Evolutionary conservation across 2,888 invertebrate species (phyloP).

Genomic region (Ennomos quercinarius): DNA sequence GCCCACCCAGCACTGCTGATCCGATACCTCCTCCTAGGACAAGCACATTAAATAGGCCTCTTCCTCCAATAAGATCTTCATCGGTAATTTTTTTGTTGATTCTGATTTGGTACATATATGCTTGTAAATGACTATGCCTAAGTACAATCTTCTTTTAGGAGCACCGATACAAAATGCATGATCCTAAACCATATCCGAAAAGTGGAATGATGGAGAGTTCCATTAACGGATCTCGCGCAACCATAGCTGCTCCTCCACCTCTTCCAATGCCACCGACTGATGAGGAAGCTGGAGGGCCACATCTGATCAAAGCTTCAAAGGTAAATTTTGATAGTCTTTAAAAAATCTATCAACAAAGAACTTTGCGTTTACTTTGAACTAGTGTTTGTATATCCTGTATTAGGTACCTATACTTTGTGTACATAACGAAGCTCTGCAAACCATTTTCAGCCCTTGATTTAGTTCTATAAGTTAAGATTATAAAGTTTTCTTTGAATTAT

Average conservation of each 20-base stretch:
- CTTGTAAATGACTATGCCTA: no score
- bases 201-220: constrained; percentile 95
- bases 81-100: neutral
- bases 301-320: constrained; percentile 81
- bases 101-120: no score
- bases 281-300: constrained; percentile 86
- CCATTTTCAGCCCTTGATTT: no score
- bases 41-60: constrained; percentile 87
- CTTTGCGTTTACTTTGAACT: no score
- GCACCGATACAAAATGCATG: constrained; percentile 96
- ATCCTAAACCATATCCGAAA: constrained; percentile 96
- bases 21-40: constrained; percentile 86
- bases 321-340: constrained; percentile 38
- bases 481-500: no score
- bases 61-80: constrained; percentile 75
- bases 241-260: constrained; percentile 48
- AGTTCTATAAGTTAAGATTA: no score
- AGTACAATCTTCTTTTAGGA: constrained; percentile 31
- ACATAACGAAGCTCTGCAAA: no score
- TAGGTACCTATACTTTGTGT: no score
- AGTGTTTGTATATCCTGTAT: no score
- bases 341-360: no score
- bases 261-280: constrained; percentile 64
- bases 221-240: constrained; percentile 91
- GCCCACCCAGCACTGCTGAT: constrained; percentile 87